Evolutionary conservation across 37 sponge, comb jelly and placozoan species (phyloP).

Genomic region (Halichondria panicea): DNA sequence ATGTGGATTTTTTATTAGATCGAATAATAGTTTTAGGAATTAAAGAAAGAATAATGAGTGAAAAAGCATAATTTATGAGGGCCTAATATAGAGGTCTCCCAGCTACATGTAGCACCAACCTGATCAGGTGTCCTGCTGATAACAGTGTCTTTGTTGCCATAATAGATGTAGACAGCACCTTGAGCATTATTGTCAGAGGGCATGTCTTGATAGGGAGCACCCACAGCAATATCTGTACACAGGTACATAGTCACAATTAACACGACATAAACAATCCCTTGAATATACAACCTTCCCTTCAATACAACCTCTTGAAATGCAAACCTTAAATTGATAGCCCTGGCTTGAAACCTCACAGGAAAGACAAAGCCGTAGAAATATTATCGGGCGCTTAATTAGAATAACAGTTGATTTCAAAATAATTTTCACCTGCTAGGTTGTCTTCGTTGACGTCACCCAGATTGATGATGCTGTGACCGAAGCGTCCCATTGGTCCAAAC

Average conservation of each 20-base stretch:
- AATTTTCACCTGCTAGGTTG: slow-evolving; percentile 18
- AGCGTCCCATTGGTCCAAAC: neutral
- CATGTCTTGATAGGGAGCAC: slow-evolving; percentile 36
- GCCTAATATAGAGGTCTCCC: neutral
- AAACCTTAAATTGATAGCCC: neutral
- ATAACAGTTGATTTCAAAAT: neutral
- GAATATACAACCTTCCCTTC: neutral
- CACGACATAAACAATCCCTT: neutral
- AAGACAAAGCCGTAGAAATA: neutral
- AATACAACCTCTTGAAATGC: neutral
- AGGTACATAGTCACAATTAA: neutral
- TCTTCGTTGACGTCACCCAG: slow-evolving; percentile 59
- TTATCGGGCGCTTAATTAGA: neutral
- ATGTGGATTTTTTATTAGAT: no score
- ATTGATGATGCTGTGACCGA: slow-evolving; percentile 32
- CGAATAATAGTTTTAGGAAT: no score
- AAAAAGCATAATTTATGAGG: neutral
- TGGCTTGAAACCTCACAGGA: no score
- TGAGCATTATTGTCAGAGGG: neutral
- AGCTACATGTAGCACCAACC: slow-evolving; percentile 1
- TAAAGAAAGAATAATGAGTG: no score
- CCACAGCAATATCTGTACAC: slow-evolving; percentile 47
- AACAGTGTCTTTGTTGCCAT: slow-evolving; percentile 4
- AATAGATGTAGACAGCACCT: slow-evolving; percentile 49
- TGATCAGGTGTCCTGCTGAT: slow-evolving; percentile 12